Conservation (phyloP, 1,140 invertebrate species). For the Goniozus legneri region DNA sequence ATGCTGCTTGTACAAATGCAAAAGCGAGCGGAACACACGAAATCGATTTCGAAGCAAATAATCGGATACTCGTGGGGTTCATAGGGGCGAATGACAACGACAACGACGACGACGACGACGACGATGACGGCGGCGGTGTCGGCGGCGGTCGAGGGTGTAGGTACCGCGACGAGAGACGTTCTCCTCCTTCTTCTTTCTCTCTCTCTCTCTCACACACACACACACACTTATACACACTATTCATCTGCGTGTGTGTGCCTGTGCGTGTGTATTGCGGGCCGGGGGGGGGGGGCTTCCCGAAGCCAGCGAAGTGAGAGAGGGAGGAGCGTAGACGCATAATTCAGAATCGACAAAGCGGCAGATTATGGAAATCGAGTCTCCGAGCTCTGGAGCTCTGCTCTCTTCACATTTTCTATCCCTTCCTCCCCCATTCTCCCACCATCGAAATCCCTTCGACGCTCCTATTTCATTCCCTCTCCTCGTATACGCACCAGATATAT, state of each 20-base stretch:
- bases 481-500: background rate
- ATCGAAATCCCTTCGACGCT: background rate
- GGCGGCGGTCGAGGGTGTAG: constrained; percentile 1
- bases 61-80: constrained; percentile 43
- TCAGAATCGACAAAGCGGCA: constrained; percentile 54
- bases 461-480: constrained; percentile 12
- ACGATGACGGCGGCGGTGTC: background rate
- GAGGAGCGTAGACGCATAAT: constrained; percentile 51
- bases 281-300: constrained; percentile 1
- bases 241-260: too few relatives aligned
- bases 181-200: too few relatives aligned
- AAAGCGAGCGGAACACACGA: constrained; percentile 43
- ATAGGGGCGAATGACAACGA: background rate
- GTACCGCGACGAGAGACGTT: too few relatives aligned
- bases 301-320: constrained; percentile 23
- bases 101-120: background rate
- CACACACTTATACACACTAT: too few relatives aligned
- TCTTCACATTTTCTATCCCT: constrained; percentile 1
- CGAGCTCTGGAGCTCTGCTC: constrained; percentile 31
- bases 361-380: constrained; percentile 55
- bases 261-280: too few relatives aligned
- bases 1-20: constrained; percentile 31
- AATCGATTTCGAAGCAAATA: constrained; percentile 53
- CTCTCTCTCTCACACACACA: too few relatives aligned
- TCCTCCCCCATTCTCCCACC: constrained; percentile 4